phyloP scores from a whole-genome alignment of 2,888 invertebrate species.

The Drosophila macrothrix region DNA sequence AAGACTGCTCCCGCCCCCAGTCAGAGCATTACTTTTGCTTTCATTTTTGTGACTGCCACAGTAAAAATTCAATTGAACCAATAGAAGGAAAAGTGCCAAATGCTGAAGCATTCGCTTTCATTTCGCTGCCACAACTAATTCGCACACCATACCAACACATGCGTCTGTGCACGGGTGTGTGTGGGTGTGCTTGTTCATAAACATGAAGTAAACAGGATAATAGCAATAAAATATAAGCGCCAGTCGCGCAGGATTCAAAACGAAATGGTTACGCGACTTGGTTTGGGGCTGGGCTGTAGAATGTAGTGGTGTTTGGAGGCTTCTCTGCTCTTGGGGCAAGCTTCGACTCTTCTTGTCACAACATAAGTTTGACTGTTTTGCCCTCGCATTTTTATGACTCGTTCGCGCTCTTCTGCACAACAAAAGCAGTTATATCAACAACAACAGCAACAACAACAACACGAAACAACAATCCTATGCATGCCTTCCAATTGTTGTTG shows the following conservation, averaged over 20 bases:
- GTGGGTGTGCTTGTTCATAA: slow-evolving; percentile 67
- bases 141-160: slow-evolving; percentile 73
- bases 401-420: slow-evolving; percentile 63
- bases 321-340: slow-evolving; percentile 17
- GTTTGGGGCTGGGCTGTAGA: neutral
- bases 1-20: neutral
- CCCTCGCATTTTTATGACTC: slow-evolving; percentile 77
- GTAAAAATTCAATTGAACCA: slow-evolving; percentile 72
- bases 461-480: slow-evolving; percentile 50
- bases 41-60: slow-evolving; percentile 44
- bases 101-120: slow-evolving; percentile 60
- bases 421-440: slow-evolving; percentile 49
- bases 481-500: slow-evolving; percentile 49
- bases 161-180: slow-evolving; percentile 22
- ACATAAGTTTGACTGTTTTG: slow-evolving; percentile 78
- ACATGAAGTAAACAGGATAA: slow-evolving; percentile 83
- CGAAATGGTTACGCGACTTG: slow-evolving; percentile 40
- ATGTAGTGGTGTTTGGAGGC: neutral
- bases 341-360: slow-evolving; percentile 53
- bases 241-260: slow-evolving; percentile 66
- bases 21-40: slow-evolving; percentile 10
- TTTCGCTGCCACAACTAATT: slow-evolving; percentile 80
- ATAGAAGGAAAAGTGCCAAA: slow-evolving; percentile 47
- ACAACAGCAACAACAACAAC: slow-evolving; percentile 31
- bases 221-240: slow-evolving; percentile 83